phyloP scores from a whole-genome alignment of 2,113 vertebrate genomes.

The Pongo abelii region DNA sequence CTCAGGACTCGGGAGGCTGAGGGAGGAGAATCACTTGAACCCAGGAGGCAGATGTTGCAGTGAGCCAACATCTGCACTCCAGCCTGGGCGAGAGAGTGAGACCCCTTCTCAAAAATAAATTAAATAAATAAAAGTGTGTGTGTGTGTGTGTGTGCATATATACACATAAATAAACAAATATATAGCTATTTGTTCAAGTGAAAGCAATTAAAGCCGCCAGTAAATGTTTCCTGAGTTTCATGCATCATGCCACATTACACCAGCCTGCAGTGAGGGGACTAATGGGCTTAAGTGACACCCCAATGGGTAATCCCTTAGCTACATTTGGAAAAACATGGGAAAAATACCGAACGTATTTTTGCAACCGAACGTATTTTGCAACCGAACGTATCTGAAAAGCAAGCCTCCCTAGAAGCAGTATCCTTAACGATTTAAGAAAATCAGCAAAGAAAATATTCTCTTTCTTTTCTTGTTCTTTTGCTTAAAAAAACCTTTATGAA shows the following conservation, averaged over 20 bases:
- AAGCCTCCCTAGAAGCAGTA: background rate
- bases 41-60: no score
- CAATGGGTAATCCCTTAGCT: constrained; percentile 23
- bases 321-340: constrained; percentile 8
- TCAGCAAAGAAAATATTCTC: background rate
- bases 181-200: background rate
- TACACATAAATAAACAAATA: background rate
- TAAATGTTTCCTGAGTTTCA: background rate
- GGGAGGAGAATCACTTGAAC: no score
- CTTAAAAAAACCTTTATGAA: background rate
- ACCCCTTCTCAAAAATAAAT: background rate
- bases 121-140: no score
- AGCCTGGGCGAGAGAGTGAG: no score
- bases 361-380: background rate
- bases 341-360: no score
- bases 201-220: background rate
- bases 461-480: background rate
- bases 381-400: background rate
- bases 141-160: background rate
- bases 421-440: background rate
- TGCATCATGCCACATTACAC: background rate
- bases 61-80: no score
- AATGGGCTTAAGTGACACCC: background rate
- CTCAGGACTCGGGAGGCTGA: no score
- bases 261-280: background rate